Evolutionary conservation across 2,113 vertebrate species (phyloP).

Genomic region (Pseudolaguvia tuberculata): DNA sequence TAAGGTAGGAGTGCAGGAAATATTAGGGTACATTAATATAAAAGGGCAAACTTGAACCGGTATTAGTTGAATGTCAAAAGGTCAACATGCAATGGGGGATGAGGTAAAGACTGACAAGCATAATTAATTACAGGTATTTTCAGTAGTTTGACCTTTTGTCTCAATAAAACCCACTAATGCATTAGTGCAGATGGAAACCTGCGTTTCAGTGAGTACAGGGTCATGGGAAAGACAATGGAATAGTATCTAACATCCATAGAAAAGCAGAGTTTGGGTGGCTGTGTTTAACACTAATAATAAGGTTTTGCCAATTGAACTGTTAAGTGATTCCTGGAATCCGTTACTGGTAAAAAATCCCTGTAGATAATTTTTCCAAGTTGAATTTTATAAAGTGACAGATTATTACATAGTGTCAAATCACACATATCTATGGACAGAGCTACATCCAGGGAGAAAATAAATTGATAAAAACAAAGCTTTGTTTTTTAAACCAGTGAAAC

Average conservation of each 20-base stretch:
- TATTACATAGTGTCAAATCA: too few relatives aligned
- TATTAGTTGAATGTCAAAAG: constrained; percentile 46
- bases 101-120: constrained; percentile 56
- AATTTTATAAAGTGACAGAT: too few relatives aligned
- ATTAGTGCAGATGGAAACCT: constrained; percentile 6
- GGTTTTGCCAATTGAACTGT: too few relatives aligned
- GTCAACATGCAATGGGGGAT: constrained; percentile 51
- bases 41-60: background rate
- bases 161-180: constrained; percentile 24
- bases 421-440: too few relatives aligned
- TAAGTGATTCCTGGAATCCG: too few relatives aligned
- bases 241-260: background rate
- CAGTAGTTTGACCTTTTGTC: constrained; percentile 49
- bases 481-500: too few relatives aligned
- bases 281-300: too few relatives aligned
- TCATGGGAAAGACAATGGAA: background rate
- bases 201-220: background rate
- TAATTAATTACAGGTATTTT: constrained; percentile 56
- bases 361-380: too few relatives aligned
- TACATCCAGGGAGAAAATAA: too few relatives aligned
- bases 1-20: background rate
- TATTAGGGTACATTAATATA: background rate
- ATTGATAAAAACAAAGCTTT: too few relatives aligned
- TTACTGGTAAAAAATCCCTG: too few relatives aligned
- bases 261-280: too few relatives aligned